A percentile compares a stretch with the other conserved stretches of the same genome.
Conservation (phyloP, 2,888 invertebrate species). For the Drosophila cyrtoloma region DNA sequence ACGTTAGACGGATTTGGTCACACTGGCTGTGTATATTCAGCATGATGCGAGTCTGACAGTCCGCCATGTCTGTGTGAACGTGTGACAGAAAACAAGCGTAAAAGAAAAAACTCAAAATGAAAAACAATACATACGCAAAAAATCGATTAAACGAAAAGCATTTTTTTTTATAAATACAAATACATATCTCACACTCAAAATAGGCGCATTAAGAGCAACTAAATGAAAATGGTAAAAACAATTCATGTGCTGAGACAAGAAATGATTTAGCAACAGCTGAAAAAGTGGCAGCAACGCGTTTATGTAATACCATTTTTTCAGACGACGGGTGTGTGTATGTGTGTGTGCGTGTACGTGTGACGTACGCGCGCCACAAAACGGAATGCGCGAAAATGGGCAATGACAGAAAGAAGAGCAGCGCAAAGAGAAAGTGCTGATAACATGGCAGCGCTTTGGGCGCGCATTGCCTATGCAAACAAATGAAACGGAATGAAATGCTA, state of each 20-base stretch:
- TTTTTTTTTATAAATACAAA: constrained; percentile 57
- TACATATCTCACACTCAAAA: constrained; percentile 33
- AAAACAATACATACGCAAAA: constrained; percentile 72
- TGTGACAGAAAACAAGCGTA: constrained; percentile 63
- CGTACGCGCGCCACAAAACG: constrained; percentile 70
- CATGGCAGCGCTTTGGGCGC: constrained; percentile 46
- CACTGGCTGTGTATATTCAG: constrained; percentile 64
- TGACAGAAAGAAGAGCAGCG: constrained; percentile 38
- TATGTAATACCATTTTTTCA: constrained; percentile 68
- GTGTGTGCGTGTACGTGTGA: constrained; percentile 61
- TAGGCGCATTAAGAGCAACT: constrained; percentile 24
- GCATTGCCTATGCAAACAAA: constrained; percentile 38
- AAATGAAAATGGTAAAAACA: constrained; percentile 34
- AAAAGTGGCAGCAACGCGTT: constrained; percentile 71
- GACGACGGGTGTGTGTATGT: constrained; percentile 44
- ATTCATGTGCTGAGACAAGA: constrained; percentile 41
- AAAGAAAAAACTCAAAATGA: constrained; percentile 59
- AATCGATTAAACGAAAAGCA: constrained; percentile 70
- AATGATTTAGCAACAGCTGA: constrained; percentile 48
- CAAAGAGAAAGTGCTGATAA: constrained; percentile 58
- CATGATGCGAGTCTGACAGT: constrained; percentile 43
- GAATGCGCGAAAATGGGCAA: constrained; percentile 65
- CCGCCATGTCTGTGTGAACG: constrained; percentile 68
- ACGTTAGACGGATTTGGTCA: constrained; percentile 65
- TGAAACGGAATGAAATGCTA: constrained; percentile 41